Conservation (phyloP, 53 echinoderm and acorn worm genomes). For the Temnopleurus reevesii region DNA sequence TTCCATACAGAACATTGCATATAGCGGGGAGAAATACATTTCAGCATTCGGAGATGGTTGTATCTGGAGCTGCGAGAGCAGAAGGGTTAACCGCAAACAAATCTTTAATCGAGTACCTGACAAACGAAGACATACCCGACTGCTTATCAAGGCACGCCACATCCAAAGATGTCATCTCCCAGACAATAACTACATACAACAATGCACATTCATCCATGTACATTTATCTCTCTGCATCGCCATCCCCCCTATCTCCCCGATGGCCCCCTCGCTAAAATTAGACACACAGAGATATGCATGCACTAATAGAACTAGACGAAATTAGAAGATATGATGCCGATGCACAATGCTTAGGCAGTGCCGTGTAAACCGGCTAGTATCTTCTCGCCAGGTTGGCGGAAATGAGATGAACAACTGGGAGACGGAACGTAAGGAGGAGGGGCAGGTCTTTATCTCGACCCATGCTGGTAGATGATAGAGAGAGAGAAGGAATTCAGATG, state of each 20-base stretch:
- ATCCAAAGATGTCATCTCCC: slow-evolving; percentile 4
- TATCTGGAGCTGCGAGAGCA: not conserved
- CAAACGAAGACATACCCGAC: slow-evolving; percentile 32
- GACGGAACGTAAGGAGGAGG: not conserved
- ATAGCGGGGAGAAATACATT: too few relatives aligned
- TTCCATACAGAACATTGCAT: too few relatives aligned
- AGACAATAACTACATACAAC: not conserved
- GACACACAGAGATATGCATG: slow-evolving; percentile 54
- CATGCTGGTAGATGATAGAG: not conserved
- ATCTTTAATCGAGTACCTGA: slow-evolving; percentile 7
- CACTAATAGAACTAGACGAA: slow-evolving; percentile 56
- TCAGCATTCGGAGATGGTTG: not conserved
- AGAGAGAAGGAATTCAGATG: not conserved
- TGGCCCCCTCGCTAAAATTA: slow-evolving; percentile 58
- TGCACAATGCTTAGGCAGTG: slow-evolving; percentile 19
- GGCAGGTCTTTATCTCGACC: not conserved
- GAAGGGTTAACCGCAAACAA: not conserved
- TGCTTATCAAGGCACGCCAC: not conserved
- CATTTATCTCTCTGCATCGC: not conserved
- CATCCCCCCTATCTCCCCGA: not conserved
- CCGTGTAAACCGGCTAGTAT: not conserved
- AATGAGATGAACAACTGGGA: not conserved
- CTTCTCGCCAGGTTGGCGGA: not conserved
- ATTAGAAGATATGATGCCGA: slow-evolving; percentile 48
- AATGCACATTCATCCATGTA: not conserved